Conservation (phyloP, 2,888 invertebrate species). For the Geotrupes spiniger region DNA sequence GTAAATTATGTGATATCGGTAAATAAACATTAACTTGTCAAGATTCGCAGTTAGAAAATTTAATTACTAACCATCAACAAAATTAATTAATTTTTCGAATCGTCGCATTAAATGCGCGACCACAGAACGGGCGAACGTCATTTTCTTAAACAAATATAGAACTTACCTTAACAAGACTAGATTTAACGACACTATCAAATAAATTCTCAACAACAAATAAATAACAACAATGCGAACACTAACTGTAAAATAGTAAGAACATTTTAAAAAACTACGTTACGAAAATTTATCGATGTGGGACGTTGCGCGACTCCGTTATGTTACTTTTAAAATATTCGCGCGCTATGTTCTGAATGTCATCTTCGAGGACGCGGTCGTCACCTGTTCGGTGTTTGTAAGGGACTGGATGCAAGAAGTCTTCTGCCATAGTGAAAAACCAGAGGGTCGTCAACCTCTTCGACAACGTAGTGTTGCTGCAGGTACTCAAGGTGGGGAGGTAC, state of each 20-base stretch:
- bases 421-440: constrained; percentile 45
- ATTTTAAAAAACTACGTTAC: constrained; percentile 3
- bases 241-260: constrained; percentile 12
- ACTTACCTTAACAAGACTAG: constrained; percentile 23
- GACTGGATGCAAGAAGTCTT: constrained; percentile 43
- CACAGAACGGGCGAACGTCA: too few relatives aligned
- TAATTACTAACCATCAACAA: too few relatives aligned
- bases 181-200: constrained; percentile 7
- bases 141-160: too few relatives aligned
- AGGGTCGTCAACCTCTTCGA: constrained; percentile 44
- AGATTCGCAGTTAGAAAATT: too few relatives aligned
- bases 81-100: too few relatives aligned
- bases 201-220: constrained; percentile 15
- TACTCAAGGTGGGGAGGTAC: constrained; percentile 45
- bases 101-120: too few relatives aligned
- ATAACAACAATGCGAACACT: constrained; percentile 15
- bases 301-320: too few relatives aligned
- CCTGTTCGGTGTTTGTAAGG: constrained; percentile 42
- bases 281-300: too few relatives aligned
- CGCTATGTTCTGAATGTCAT: constrained; percentile 41
- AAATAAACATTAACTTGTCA: too few relatives aligned
- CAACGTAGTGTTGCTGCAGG: constrained; percentile 42
- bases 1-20: too few relatives aligned
- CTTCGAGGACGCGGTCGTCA: constrained; percentile 42
- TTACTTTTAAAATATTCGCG: constrained; percentile 34